These are phyloP conservation scores for Heteropelma amictum DNA, from an alignment of 2,888 invertebrate species.

Conservation along the genomic window DNA sequence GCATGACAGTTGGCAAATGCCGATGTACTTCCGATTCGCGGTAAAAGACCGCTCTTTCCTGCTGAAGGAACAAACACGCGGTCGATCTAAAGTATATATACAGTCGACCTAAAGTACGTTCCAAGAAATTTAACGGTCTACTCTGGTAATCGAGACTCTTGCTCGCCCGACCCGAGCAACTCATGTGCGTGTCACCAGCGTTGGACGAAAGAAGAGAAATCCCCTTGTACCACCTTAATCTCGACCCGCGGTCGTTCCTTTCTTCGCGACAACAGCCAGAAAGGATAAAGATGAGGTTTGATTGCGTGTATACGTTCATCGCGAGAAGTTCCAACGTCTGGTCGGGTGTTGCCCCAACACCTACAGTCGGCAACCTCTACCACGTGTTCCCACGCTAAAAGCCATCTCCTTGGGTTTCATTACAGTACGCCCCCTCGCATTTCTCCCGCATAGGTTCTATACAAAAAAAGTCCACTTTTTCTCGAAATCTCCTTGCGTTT, in stretches of 20 bases:
- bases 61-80: conserved; percentile 28
- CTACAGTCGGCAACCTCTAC: conserved; percentile 66
- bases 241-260: background rate
- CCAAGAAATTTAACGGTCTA: conserved; percentile 66
- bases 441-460: conserved; percentile 13
- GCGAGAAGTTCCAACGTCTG: conserved; percentile 6
- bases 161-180: conserved; percentile 54
- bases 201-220: background rate
- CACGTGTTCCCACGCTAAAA: conserved; percentile 73
- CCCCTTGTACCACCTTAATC: conserved; percentile 16
- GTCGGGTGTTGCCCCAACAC: conserved; percentile 51
- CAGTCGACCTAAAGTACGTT: conserved; percentile 29
- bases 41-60: conserved; percentile 59
- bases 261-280: background rate
- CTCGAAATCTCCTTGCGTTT: background rate
- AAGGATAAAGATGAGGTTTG: conserved; percentile 15
- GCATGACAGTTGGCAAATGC: conserved; percentile 49
- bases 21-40: conserved; percentile 58
- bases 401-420: conserved; percentile 70
- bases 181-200: conserved; percentile 31
- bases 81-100: conserved; percentile 5
- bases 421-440: conserved; percentile 71
- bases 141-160: conserved; percentile 64
- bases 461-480: conserved; percentile 24
- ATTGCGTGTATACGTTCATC: background rate